Evolutionary conservation across 2,888 invertebrate species (phyloP), one percentile per base, ranked within the genome.

Genomic region (Stegana nigrithorax): DNA sequence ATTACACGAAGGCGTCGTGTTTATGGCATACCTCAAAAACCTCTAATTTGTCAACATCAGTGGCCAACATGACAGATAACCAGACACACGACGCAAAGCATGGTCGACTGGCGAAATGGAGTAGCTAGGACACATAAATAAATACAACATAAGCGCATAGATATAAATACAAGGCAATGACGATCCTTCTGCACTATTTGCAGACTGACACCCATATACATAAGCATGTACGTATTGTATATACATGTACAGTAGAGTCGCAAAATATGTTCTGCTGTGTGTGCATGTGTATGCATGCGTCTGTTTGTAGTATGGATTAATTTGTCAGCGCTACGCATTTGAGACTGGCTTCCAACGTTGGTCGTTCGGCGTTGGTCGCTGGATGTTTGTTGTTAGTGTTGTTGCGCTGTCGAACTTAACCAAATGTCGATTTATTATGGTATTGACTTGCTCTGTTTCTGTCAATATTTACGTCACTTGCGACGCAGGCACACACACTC

Each of bases 11-110:
- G n/a, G 8, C 17, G 39, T n/a, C n/a, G 14, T 39, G 14, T n/a
- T 36, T 27, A 6, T 55, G 53, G 45, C 66, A 60, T 65, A 70
- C 69, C 70, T 72, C 69, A 59, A 64, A 68, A 69, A 68, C 76
- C 70, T 70, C 70, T 70, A 77, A 77, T 78, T 73, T 77, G 78
- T 77, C 78, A 77, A 75, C 70, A 73, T 75, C 67, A 69, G 66
- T 44, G 53, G 44, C 8, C 29, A 51, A 44, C 6, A 44, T 14
- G 27, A 14, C 19, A 27, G 27, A 29, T 8, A 23, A 5, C 8
- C 8, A 51, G 10, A 51, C 7, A 27, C 14, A 27, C 27, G 29
- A 51, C 51, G 17, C 14, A 17, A 12, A 5, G 10, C 5, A 32
- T n/a, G 8, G 32, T 12, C 32, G n/a, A 12, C n/a, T 32, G n/a